Conservation (phyloP, 2,113 vertebrate genomes). For the Odontesthes bonariensis region DNA sequence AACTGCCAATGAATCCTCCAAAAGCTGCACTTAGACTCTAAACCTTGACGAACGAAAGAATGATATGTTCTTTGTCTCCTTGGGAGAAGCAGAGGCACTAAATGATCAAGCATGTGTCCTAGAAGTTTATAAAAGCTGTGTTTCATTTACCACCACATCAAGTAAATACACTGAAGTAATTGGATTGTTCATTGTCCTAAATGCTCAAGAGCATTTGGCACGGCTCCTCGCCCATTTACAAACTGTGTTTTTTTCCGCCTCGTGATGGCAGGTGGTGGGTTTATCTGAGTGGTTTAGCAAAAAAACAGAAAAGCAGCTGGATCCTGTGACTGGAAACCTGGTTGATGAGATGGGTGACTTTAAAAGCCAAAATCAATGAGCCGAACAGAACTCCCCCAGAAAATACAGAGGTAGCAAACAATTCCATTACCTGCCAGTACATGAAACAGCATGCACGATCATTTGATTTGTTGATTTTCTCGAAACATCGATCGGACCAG, state of each 20-base stretch:
- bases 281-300: not conserved
- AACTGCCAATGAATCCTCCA: not conserved
- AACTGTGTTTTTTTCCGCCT: not conserved
- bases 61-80: no score
- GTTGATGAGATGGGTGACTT: not conserved
- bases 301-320: not conserved
- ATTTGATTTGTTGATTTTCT: not conserved
- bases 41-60: not conserved
- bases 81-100: no score
- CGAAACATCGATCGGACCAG: not conserved
- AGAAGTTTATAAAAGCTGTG: not conserved
- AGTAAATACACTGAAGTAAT: not conserved
- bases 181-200: not conserved
- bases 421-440: not conserved
- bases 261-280: conserved; percentile 1
- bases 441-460: no score
- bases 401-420: not conserved
- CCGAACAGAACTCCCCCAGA: not conserved
- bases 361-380: not conserved
- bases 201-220: not conserved
- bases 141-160: not conserved
- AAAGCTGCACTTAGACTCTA: not conserved
- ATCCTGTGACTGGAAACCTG: not conserved
- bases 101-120: no score
- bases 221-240: not conserved